Base-by-base conservation (phyloP, 2,888 invertebrate genomes). In the Idaea dimidiata region DNA sequence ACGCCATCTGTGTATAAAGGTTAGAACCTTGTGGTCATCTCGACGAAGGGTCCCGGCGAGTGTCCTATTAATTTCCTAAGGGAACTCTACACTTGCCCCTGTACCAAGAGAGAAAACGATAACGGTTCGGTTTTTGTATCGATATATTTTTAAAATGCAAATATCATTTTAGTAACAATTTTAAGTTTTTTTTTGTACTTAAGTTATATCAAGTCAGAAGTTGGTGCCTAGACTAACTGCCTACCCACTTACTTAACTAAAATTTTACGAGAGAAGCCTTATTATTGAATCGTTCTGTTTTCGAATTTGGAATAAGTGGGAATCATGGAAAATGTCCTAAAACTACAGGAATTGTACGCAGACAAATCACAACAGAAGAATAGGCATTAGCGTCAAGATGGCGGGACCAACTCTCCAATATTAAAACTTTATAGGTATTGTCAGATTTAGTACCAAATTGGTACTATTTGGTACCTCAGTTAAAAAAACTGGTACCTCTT, bases 41-140 rank as follows among this genome's bases (percentile, higher is more conserved):
- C 68, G 73, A 69, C 68, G 79, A 86, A 86, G 86, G 88, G 85
- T 84, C 82, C 77, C 76, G 76, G 56, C 78, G 75, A 81, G 82
- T 80, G 78, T 75, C 75, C 86, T 83, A 90, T 89, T 90, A 90
- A 91, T 92, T 91, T 91, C 90, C 90, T 89, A 89, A 88, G 90
- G 90, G 90, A 89, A 81, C 88, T 84, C 84, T 72, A 79, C 84
- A 83, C 86, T 80, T 85, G 75, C 70, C 86, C 85, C 76, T 62
- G 74, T 91, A 91, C 91, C 85, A 91, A 63, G 87, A 68, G 54
- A 76, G 53, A 43, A 67, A 68, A 63, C 54, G 58, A 71, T 66
- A 65, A 54, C 66, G 67, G 16, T 14, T 56, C 56, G 6, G 1
- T 56, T 17, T 56, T 56, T 56, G 18, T 56, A 7, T 17, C 18